These are phyloP conservation scores for Chlorospingus flavigularis DNA, from an alignment of 2,797 vertebrate genomes.

Conservation along the genomic window DNA sequence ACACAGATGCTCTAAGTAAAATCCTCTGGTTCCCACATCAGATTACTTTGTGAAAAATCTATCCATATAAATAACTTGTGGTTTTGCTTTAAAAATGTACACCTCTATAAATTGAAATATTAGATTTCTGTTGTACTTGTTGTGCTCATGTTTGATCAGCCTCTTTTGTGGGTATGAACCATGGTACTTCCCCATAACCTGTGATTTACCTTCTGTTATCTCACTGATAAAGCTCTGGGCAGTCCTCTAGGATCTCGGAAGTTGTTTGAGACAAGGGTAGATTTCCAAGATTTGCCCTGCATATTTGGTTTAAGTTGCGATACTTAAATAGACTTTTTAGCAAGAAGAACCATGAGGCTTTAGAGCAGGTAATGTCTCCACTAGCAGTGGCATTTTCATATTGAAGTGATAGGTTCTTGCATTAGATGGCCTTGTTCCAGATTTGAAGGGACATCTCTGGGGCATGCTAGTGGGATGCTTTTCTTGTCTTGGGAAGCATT, in stretches of 20 bases:
- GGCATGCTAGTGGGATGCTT: background rate
- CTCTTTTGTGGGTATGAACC: background rate
- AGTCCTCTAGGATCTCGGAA: background rate
- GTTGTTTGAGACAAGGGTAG: background rate
- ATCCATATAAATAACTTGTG: background rate
- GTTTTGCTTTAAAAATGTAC: slow-evolving; percentile 11
- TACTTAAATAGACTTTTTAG: background rate
- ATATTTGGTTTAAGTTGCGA: background rate
- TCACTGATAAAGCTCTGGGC: background rate
- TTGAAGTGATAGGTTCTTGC: background rate
- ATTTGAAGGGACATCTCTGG: background rate
- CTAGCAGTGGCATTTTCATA: background rate
- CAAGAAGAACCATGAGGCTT: background rate
- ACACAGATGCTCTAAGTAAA: slow-evolving; percentile 19
- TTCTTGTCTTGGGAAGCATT: background rate
- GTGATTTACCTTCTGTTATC: background rate
- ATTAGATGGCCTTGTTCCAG: background rate
- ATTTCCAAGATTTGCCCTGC: background rate
- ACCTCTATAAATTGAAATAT: background rate
- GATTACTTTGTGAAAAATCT: slow-evolving; percentile 20
- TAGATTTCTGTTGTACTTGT: background rate
- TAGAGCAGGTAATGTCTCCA: background rate
- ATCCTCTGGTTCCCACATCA: background rate
- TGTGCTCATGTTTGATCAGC: fast-evolving
- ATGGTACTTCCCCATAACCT: background rate